phyloP scores from a whole-genome alignment of 2,113 vertebrate species.

The Anser brachyrhynchus region DNA sequence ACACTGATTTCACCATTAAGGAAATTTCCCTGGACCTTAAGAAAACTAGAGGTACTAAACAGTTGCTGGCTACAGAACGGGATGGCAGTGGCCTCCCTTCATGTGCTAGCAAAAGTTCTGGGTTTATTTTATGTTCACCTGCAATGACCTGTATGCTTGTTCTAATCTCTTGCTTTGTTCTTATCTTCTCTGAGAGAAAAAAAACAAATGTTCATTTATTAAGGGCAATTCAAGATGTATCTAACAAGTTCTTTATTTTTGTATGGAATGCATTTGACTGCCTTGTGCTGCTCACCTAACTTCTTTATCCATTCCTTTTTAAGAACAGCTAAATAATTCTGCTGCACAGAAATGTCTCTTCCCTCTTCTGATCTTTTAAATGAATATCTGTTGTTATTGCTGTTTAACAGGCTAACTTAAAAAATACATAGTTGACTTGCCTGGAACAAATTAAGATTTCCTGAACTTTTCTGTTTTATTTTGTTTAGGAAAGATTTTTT shows the following conservation, averaged over 20 bases:
- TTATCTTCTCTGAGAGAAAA: not conserved
- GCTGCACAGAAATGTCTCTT: not conserved
- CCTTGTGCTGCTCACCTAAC: slow-evolving; percentile 7
- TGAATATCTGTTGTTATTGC: not conserved
- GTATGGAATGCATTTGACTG: not conserved
- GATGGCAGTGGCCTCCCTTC: slow-evolving; percentile 41
- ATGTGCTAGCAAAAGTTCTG: slow-evolving; percentile 61
- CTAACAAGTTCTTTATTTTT: not conserved
- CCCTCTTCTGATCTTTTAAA: not conserved
- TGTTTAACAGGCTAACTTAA: not conserved
- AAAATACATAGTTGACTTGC: not conserved
- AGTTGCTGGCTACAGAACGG: slow-evolving; percentile 71
- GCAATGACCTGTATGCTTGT: slow-evolving; percentile 72
- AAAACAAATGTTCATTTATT: not conserved
- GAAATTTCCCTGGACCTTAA: slow-evolving; percentile 99
- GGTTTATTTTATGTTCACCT: slow-evolving; percentile 85
- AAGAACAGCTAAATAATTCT: not conserved
- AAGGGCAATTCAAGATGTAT: not conserved
- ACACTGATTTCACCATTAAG: slow-evolving; percentile 99
- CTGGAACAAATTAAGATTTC: not conserved
- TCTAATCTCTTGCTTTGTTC: slow-evolving; percentile 49
- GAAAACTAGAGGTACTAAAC: slow-evolving; percentile 94
- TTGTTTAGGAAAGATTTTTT: not conserved
- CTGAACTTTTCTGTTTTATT: not conserved
- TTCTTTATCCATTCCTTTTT: not conserved